Percentiles rank a stretch among this genome's conserved stretches.
Conservation (phyloP, 2,888 invertebrate species). For the Aspidiotus rigidus region DNA sequence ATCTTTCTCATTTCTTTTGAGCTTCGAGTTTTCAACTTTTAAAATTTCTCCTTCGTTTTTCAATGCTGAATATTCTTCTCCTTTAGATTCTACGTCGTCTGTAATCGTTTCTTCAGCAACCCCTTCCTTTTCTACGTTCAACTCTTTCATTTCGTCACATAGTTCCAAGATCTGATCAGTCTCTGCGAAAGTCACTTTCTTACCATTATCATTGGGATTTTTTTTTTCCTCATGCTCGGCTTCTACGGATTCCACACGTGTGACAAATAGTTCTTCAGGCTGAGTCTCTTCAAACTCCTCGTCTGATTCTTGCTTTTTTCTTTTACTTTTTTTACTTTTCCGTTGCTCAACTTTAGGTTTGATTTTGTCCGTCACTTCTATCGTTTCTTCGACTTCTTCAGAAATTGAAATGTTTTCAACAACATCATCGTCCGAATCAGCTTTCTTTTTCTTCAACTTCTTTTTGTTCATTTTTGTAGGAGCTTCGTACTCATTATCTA, state of each 20-base stretch:
- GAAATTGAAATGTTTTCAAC: not conserved
- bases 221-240: not conserved
- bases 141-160: slow-evolving; percentile 8
- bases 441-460: slow-evolving; percentile 2
- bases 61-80: not conserved
- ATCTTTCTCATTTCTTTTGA: slow-evolving; percentile 17
- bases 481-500: not conserved
- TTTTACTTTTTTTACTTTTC: slow-evolving; percentile 9
- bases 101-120: not conserved
- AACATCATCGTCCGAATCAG: not conserved
- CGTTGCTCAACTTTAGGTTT: not conserved
- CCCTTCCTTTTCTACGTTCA: slow-evolving; percentile 8
- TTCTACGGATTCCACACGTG: too few relatives aligned
- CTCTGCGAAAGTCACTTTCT: not conserved
- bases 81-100: slow-evolving; percentile 22
- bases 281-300: not conserved
- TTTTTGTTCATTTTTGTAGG: not conserved
- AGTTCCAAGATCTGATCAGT: not conserved
- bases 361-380: not conserved
- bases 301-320: slow-evolving; percentile 5
- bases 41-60: too few relatives aligned
- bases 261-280: too few relatives aligned
- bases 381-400: slow-evolving; percentile 36
- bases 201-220: not conserved
- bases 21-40: not conserved